Evolutionary conservation across 2,797 vertebrate genomes (phyloP), one percentile per base, ranked within the genome.

Genomic region (Sylvilagus floridanus): DNA sequence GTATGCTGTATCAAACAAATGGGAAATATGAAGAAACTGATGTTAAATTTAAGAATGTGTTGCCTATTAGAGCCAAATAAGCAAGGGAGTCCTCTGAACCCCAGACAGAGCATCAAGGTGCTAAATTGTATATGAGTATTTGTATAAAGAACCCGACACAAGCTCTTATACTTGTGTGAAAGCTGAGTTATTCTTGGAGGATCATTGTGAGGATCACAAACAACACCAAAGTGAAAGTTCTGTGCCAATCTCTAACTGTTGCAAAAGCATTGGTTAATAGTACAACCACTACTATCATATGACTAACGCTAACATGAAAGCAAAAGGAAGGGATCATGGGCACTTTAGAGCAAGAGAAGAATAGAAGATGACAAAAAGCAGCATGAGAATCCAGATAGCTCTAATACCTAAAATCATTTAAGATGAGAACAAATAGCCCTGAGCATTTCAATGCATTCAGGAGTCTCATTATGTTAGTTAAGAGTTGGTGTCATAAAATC

Each of bases 1-100:
- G 84, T 94, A 95, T 62, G 5, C 60, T 62, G 84, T 85, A 60
- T 96, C 35, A 90, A 81, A 96, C 54, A 96, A 88, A 79, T 37
- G 42, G 54, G 77, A 95, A 86, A 95, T 68, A 82, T n/a, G 95
- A 86, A 94, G 52, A 84, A 90, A 78, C 8, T 77, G 0, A 10
- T 47, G 3, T 83, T 92, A 84, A 81, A 88, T 57, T 75, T 54
- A 68, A 68, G 82, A 90, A 73, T 52, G 2, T 68, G 11, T 73
- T 11, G 7, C 66, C 72, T 37, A 32, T 1, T 75, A 60, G 28
- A 92, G 81, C 1, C 66, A 32, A 91, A 73, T 63, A 77, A 88
- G 16, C 28, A 84, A 78, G 88, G 28, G 28, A 30, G 16, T 86
- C 52, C 21, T 76, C 50, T 90, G 28, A 79, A 79, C 54, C 35